These are phyloP conservation scores for Drosophila rubida DNA, from an alignment of 2,888 invertebrate species.

Conservation along the genomic window DNA sequence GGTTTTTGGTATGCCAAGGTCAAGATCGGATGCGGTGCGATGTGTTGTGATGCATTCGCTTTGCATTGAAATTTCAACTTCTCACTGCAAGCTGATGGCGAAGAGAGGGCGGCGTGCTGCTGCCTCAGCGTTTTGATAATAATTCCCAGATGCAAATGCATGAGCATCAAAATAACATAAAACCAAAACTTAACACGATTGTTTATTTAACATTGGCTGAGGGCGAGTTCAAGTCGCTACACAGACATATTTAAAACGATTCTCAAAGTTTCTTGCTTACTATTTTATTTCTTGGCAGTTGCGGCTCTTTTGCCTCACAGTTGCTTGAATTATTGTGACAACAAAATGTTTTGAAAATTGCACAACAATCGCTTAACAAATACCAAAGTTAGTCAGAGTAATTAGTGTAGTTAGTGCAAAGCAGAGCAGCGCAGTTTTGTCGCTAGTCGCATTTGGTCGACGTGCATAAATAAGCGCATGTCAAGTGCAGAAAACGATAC, in stretches of 20 bases:
- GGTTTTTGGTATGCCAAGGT: constrained; percentile 54
- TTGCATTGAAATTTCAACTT: constrained; percentile 46
- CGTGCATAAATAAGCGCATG: constrained; percentile 14
- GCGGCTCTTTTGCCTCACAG: background rate
- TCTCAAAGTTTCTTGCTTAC: background rate
- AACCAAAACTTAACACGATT: constrained; percentile 4
- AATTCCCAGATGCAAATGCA: constrained; percentile 30
- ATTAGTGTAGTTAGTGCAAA: background rate
- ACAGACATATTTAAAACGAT: background rate
- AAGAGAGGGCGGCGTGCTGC: background rate
- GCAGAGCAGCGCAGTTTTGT: constrained; percentile 7
- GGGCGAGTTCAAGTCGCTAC: background rate
- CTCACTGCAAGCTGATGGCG: background rate
- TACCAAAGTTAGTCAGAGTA: background rate
- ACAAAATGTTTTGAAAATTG: background rate
- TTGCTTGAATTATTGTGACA: background rate
- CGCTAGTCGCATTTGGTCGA: background rate
- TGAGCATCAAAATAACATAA: background rate
- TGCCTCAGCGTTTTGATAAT: constrained; percentile 23
- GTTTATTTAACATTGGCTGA: background rate
- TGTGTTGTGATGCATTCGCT: constrained; percentile 14
- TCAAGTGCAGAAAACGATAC: constrained; percentile 33
- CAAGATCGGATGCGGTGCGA: constrained; percentile 38
- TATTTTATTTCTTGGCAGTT: too few species aligned
- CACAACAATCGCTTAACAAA: background rate